Evolutionary conservation across 2,888 invertebrate species (phyloP).

Genomic region (Tridacna gigas): DNA sequence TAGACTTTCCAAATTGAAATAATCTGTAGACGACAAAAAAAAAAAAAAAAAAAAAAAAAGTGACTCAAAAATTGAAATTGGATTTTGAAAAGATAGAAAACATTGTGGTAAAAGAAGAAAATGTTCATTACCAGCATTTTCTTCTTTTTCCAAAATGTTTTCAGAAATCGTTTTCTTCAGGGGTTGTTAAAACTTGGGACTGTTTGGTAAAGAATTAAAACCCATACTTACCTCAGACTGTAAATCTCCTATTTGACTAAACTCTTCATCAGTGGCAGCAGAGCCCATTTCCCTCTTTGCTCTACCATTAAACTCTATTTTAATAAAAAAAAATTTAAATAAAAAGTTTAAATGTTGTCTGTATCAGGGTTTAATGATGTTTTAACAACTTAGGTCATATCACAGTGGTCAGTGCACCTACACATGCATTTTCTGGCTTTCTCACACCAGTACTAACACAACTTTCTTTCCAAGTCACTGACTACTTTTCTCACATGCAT

Average conservation of each 20-base stretch:
- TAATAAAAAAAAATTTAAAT: background rate
- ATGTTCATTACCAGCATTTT: background rate
- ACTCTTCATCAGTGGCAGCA: constrained; percentile 57
- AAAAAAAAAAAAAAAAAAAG: background rate
- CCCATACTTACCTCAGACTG: constrained; percentile 66
- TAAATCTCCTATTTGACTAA: constrained; percentile 48
- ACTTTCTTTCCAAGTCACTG: too few relatives aligned
- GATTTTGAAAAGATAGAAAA: background rate
- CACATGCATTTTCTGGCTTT: too few relatives aligned
- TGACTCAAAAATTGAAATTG: background rate
- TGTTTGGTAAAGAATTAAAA: background rate
- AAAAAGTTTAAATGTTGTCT: background rate
- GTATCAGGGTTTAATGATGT: too few relatives aligned
- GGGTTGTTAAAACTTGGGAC: background rate
- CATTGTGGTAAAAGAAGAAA: background rate
- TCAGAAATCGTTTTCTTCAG: background rate
- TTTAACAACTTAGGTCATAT: too few relatives aligned
- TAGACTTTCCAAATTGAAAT: too few relatives aligned
- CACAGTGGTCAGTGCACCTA: too few relatives aligned
- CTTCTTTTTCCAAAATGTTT: background rate
- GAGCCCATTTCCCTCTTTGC: constrained; percentile 60
- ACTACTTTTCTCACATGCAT: too few relatives aligned
- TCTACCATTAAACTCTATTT: background rate
- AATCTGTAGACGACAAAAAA: background rate
- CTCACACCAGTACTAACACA: too few relatives aligned